Evolutionary conservation across 2,888 invertebrate species (phyloP), one percentile per base, ranked within the genome.

Genomic region (Epirrhoe tristata): DNA sequence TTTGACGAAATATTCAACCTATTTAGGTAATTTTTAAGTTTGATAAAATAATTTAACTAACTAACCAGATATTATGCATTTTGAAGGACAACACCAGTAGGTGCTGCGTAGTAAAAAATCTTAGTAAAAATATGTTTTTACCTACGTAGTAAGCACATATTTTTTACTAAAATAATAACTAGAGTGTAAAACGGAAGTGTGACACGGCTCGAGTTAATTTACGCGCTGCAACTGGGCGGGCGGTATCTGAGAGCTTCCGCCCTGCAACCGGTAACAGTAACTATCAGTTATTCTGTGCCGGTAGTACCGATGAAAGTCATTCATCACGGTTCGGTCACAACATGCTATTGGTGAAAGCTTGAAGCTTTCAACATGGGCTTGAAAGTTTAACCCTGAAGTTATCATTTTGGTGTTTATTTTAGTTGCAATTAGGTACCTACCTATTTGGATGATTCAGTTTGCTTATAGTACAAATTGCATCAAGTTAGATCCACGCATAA

Each of bases 251-350:
- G 83, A 81, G 83, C 80, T 86, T 88, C 89, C 89, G 89, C 78
- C 76, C 74, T 76, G 76, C 78, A 74, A 74, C 80, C 56, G 55
- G 58, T 50, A 55, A 51, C 17, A 17, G 63, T 64, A 36, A 54
- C 64, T 67, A 39, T 14, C n/a, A 32, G 8, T 1, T 64, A 64
- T 50, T 61, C 67, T 64, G 54, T 61, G 16, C 58, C 52, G 55
- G 54, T 54, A 58, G 58, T 31, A 16, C 81, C 89, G 87, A 85
- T 89, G 88, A 88, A 87, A 86, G 81, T 83, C 86, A 87, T 90
- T 84, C 88, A 90, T 90, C 91, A 90, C 85, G 81, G 81, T 87
- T 88, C 82, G 89, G 87, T 85, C 82, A 79, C 83, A 80, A 80
- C 82, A 83, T 83, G 82, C 78, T 83, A 81, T 83, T 86, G 84